A percentile compares a stretch with the other conserved stretches of the same genome.
phyloP scores from a whole-genome alignment of 1,140 invertebrate species.

The Arion vulgaris region DNA sequence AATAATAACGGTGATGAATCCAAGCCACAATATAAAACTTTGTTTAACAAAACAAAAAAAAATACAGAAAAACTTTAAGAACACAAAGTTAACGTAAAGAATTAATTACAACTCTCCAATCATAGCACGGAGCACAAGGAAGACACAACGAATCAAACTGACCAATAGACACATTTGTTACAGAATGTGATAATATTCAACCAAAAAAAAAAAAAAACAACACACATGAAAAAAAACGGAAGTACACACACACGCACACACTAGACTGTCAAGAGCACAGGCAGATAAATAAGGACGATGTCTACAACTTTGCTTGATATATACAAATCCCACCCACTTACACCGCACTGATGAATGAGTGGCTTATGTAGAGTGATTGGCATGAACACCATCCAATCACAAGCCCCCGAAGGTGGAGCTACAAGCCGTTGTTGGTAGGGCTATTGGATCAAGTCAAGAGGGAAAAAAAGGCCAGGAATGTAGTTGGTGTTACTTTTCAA shows the following conservation, averaged over 20 bases:
- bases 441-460: background rate
- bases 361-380: slow-evolving; percentile 31
- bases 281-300: slow-evolving; percentile 33
- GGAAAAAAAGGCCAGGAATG: slow-evolving; percentile 18
- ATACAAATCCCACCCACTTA: slow-evolving; percentile 36
- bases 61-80: background rate
- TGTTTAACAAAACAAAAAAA: background rate
- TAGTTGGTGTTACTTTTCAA: background rate
- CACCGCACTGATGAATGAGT: slow-evolving; percentile 22
- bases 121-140: slow-evolving; percentile 25
- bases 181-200: slow-evolving; percentile 26
- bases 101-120: slow-evolving; percentile 27
- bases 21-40: slow-evolving; percentile 31
- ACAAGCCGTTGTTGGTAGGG: slow-evolving; percentile 15
- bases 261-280: slow-evolving; percentile 36
- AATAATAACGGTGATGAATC: slow-evolving; percentile 6
- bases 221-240: too few relatives aligned
- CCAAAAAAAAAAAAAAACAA: slow-evolving; percentile 18
- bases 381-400: slow-evolving; percentile 32
- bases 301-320: slow-evolving; percentile 13
- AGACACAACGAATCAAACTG: slow-evolving; percentile 22
- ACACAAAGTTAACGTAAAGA: slow-evolving; percentile 8
- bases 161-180: slow-evolving; percentile 22
- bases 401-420: slow-evolving; percentile 24
- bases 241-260: background rate